Conservation (phyloP, 2,113 vertebrate species). For the Phrynosoma blainvillii region DNA sequence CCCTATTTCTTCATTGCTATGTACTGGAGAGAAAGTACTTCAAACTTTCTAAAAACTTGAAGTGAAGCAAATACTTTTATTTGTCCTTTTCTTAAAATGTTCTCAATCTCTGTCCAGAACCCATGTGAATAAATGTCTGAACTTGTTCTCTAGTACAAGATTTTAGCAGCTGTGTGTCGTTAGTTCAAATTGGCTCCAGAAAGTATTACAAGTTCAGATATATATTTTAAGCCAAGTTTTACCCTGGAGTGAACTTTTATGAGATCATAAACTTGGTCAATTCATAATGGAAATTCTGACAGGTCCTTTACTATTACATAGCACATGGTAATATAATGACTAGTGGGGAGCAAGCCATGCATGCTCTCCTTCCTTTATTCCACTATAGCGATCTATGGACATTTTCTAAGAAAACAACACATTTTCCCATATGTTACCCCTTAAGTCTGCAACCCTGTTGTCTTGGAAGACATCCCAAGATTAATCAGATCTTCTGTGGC, state of each 20-base stretch:
- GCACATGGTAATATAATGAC: slow-evolving; percentile 14
- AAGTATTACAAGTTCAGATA: slow-evolving; percentile 30
- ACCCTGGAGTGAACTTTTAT: slow-evolving; percentile 54
- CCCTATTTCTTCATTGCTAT: not conserved
- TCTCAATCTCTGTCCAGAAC: slow-evolving; percentile 31
- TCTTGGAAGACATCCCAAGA: not conserved
- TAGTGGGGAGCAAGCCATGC: not conserved
- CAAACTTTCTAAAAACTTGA: not conserved
- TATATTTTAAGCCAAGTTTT: slow-evolving; percentile 56
- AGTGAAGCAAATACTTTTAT: not conserved
- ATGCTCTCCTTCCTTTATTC: not conserved
- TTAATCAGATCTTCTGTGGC: not conserved
- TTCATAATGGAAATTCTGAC: slow-evolving; percentile 60
- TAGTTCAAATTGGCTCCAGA: slow-evolving; percentile 51
- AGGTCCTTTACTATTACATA: slow-evolving; percentile 53
- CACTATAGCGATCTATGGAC: slow-evolving; percentile 18
- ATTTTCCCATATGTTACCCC: not conserved
- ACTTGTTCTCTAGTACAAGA: slow-evolving; percentile 44
- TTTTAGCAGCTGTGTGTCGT: slow-evolving; percentile 60
- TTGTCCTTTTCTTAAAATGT: not conserved
- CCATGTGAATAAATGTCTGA: slow-evolving; percentile 48
- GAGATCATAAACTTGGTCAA: slow-evolving; percentile 50
- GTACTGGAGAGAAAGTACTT: not conserved
- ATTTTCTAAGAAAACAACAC: slow-evolving; percentile 7
- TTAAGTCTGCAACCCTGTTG: not conserved